Conservation (phyloP, 2,113 vertebrate genomes). For the Trematomus loennbergii region DNA sequence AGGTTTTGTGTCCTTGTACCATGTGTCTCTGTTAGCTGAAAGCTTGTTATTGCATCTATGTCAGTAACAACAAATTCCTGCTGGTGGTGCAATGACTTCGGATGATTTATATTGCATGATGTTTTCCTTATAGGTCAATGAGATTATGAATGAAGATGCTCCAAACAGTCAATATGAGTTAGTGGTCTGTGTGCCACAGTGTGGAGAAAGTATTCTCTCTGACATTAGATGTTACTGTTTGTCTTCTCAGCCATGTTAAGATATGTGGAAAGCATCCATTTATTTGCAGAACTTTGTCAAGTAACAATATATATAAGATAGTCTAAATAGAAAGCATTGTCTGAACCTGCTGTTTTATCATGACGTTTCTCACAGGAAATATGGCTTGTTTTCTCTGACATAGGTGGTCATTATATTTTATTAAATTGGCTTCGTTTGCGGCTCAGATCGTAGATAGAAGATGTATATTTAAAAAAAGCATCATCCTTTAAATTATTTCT, state of each 20-base stretch:
- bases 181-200: background rate
- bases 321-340: no score
- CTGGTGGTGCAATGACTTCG: background rate
- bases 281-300: no score
- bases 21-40: background rate
- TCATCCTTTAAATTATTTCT: background rate
- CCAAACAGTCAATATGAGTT: background rate
- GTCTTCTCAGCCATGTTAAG: no score
- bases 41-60: background rate
- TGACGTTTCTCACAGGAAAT: no score
- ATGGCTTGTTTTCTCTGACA: no score
- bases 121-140: background rate
- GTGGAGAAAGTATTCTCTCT: background rate
- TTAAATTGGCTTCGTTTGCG: no score
- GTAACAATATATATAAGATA: no score
- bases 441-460: no score
- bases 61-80: background rate
- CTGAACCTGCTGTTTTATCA: no score
- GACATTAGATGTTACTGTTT: background rate
- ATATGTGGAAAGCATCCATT: no score
- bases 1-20: background rate
- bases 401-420: no score
- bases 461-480: no score
- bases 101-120: background rate
- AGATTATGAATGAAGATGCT: background rate